These are phyloP conservation scores for Aporophyla nigra DNA, from an alignment of 2,888 invertebrate species.

Conservation along the genomic window DNA sequence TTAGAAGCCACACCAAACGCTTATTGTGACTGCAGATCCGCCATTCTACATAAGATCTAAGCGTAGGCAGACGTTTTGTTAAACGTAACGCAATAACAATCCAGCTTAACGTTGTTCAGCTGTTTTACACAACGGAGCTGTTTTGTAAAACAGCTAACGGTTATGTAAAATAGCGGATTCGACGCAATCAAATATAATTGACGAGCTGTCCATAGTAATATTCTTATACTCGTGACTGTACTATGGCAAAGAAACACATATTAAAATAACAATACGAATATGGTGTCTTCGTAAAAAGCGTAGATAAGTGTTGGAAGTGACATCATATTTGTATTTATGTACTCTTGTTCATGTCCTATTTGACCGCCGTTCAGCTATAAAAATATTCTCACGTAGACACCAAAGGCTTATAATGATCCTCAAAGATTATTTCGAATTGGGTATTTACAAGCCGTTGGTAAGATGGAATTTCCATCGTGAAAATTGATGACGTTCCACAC, in stretches of 20 bases:
- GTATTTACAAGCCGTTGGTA: background rate
- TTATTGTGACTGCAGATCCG: too few species aligned
- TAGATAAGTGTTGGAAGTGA: slow-evolving; percentile 38
- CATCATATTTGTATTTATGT: slow-evolving; percentile 36
- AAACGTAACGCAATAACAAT: too few species aligned
- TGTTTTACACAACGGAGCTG: too few species aligned
- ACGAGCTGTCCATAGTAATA: background rate
- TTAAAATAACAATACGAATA: slow-evolving; percentile 9
- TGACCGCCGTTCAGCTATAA: slow-evolving; percentile 22
- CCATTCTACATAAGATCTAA: too few species aligned
- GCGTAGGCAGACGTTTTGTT: too few species aligned
- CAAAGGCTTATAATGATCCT: background rate
- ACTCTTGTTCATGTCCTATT: slow-evolving; percentile 26
- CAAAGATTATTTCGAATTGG: background rate
- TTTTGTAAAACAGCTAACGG: too few species aligned
- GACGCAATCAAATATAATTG: background rate
- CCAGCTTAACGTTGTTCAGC: too few species aligned
- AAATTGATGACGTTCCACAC: too few species aligned
- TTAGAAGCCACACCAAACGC: too few species aligned
- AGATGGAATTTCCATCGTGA: too few species aligned
- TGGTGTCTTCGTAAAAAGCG: slow-evolving; percentile 37
- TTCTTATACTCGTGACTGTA: background rate
- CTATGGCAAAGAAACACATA: slow-evolving; percentile 1
- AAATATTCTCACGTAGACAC: slow-evolving; percentile 43
- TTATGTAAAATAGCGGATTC: too few species aligned